Base-by-base conservation (phyloP, 2,888 invertebrate genomes). In the Monoplex corrugatus region DNA sequence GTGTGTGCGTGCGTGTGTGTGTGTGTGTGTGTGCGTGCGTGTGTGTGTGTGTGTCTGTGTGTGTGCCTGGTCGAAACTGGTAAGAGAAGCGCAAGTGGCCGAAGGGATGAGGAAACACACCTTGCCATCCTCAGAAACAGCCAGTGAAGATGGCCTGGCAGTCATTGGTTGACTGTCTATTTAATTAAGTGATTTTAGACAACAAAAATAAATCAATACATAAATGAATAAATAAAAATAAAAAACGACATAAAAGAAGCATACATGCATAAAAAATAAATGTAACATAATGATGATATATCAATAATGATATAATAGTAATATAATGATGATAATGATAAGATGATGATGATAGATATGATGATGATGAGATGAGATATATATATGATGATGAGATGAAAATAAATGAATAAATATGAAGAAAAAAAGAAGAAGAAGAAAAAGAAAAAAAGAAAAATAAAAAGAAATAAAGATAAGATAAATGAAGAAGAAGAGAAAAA, bases 41-140 rank as follows among this genome's bases (percentile, higher is more conserved):
- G 82, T 82, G 82, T 82, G 82, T 82, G 82, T 40, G 82, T 82
- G 82, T 82, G 82, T 82, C 40, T 40, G 82, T 40, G 40, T 80
- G 80, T 28, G 43, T 28, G n/a, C 75, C 5, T 13, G 1, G 1
- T 16, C 75, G n/a, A 0, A 1, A 28, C 13, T n/a, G n/a, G 32
- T 1, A 32, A 63, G 68, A 5, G n/a, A 8, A 28, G 68, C 23
- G 6, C 19, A 19, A 45, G 80, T 13, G 16, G 38, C 8, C 8
- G 16, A 50, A 13, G 16, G 16, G 50, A 13, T 50, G 3, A 16
- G 28, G 63, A 63, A 16, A 23, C 28, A 63, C 13, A 3, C 16
- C 23, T 63, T 68, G 19, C 50, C 19, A 50, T 19, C 19, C 8
- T 19, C 19, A 50, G 8, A 13, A 13, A 13, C 8, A 13, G 8